A percentile compares a stretch with the other conserved stretches of the same genome.
Evolutionary conservation across 2,888 invertebrate genomes (phyloP).

Genomic region (Ernsta delagoae): DNA sequence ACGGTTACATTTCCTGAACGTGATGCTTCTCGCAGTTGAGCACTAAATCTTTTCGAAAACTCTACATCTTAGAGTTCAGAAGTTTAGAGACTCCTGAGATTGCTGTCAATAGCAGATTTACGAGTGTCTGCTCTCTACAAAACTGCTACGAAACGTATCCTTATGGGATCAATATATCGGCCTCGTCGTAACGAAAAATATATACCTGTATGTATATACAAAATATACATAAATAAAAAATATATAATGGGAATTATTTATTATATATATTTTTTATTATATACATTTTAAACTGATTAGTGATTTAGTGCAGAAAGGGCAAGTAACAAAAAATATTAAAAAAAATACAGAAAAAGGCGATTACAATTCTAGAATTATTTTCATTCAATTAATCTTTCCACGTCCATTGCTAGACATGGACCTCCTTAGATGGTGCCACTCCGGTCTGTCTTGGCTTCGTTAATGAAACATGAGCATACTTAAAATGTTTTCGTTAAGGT

Average conservation of each 20-base stretch:
- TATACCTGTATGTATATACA: too few species aligned
- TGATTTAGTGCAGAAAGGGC: too few species aligned
- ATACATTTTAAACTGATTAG: too few species aligned
- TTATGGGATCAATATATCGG: slow-evolving; percentile 2
- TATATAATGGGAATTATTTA: background rate
- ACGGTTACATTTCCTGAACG: background rate
- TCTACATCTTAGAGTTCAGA: slow-evolving; percentile 13
- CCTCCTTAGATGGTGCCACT: too few species aligned
- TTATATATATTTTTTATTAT: too few species aligned
- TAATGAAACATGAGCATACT: background rate
- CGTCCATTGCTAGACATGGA: too few species aligned
- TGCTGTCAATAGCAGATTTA: slow-evolving; percentile 17
- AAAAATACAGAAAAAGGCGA: too few species aligned
- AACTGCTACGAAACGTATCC: slow-evolving; percentile 2
- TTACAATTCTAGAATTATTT: too few species aligned
- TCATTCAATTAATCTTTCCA: too few species aligned
- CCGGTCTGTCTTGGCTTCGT: background rate
- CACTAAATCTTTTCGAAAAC: slow-evolving; percentile 10
- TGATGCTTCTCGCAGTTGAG: background rate
- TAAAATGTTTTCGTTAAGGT: background rate
- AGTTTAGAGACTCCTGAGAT: slow-evolving; percentile 17
- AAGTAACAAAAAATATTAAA: too few species aligned
- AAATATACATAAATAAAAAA: too few species aligned
- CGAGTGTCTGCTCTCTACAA: slow-evolving; percentile 1
- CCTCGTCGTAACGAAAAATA: background rate